Evolutionary conservation across 2,888 invertebrate genomes (phyloP), one percentile per base, ranked within the genome.

Genomic region (Luffia ferchaultella): DNA sequence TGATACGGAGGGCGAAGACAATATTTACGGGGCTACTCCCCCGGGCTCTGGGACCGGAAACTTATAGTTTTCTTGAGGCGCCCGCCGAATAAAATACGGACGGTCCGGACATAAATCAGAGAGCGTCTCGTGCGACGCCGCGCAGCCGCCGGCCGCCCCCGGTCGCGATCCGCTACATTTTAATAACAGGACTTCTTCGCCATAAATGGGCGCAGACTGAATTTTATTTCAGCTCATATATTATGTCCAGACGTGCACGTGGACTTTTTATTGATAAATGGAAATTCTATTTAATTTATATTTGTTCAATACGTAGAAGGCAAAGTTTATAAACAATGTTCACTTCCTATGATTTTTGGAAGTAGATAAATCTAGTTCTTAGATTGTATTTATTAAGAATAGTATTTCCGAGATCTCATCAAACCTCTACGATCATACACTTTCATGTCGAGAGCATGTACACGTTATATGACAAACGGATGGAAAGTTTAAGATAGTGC

Each of bases 31-130:
- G 73, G 72, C 76, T 70, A 68, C 74, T 76, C 78, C 82, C 79
- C 73, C 71, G 73, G n/a, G 75, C 70, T 75, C 73, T 76, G 73
- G 79, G 73, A 80, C 78, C 80, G 79, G 78, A 80, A 82, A 82
- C 82, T 83, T 83, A 82, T 82, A 83, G 83, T 76, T 79, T 78
- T 74, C 73, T 82, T 83, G 80, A 82, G 82, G 79, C 82, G 79
- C 79, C 79, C 77, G 75, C 64, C 73, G 80, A 74, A 83, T 83
- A 82, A 82, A 82, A 83, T 83, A 83, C 78, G 76, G 78, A 77
- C 76, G 79, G 69, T 67, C 65, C 65, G 72, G 67, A 64, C 72
- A 82, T 83, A 83, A 83, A 83, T 83, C 83, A 83, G 77, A 68
- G 69, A 64, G 71, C 65, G 73, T 70, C 76, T 70, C 67, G 68